Conservation (phyloP, 2,888 invertebrate species). For the Eremobia ochroleuca region DNA sequence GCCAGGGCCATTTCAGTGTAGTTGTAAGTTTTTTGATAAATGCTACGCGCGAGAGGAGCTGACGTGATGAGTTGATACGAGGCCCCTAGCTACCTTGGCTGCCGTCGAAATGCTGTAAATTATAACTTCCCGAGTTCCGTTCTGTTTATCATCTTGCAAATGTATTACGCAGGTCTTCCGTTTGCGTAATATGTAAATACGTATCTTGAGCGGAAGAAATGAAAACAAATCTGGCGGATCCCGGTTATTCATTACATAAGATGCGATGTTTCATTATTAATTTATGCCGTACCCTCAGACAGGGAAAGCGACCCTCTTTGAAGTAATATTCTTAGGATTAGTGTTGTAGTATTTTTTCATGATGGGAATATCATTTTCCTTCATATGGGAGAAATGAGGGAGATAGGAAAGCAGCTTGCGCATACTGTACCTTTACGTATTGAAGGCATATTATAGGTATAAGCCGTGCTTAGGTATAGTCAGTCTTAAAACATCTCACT, state of each 20-base stretch:
- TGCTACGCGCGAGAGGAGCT: slow-evolving; percentile 71
- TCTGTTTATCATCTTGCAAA: slow-evolving; percentile 86
- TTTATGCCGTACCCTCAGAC: slow-evolving; percentile 67
- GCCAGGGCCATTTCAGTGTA: slow-evolving; percentile 33
- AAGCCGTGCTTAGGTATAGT: neutral
- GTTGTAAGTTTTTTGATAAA: slow-evolving; percentile 78
- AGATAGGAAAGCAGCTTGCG: slow-evolving; percentile 2
- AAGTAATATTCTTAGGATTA: slow-evolving; percentile 63
- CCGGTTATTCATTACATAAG: slow-evolving; percentile 73
- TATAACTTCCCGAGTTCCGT: slow-evolving; percentile 82
- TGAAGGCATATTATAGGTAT: neutral
- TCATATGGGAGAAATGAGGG: slow-evolving; percentile 15
- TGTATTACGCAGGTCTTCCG: slow-evolving; percentile 82
- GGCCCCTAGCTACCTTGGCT: slow-evolving; percentile 63
- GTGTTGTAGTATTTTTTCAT: slow-evolving; percentile 58
- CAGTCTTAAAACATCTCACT: neutral
- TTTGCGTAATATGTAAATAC: slow-evolving; percentile 84
- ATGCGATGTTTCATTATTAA: slow-evolving; percentile 73
- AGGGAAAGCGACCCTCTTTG: slow-evolving; percentile 63
- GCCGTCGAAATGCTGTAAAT: slow-evolving; percentile 76
- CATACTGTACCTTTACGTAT: neutral
- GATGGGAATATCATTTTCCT: slow-evolving; percentile 50
- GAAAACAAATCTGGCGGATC: slow-evolving; percentile 77
- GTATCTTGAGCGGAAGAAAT: slow-evolving; percentile 80
- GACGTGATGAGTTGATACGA: slow-evolving; percentile 73